Conservation (phyloP, 2,113 vertebrate genomes). For the Calyptomena viridis region DNA sequence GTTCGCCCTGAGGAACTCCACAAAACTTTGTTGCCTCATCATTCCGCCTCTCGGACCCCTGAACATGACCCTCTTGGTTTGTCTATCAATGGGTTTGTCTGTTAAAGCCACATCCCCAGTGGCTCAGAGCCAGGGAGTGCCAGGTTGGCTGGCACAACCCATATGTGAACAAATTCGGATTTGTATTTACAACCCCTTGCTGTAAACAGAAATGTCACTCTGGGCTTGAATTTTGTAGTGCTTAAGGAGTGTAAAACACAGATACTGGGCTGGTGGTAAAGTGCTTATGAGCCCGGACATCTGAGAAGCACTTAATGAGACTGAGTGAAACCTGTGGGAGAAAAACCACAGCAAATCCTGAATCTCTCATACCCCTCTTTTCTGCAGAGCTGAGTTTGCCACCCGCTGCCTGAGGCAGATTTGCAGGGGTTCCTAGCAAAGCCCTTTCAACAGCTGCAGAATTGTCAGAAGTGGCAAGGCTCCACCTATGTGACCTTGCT, state of each 20-base stretch:
- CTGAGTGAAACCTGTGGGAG: background rate
- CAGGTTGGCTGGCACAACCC: background rate
- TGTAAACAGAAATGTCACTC: background rate
- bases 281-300: background rate
- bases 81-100: background rate
- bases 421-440: background rate
- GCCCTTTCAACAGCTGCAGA: background rate
- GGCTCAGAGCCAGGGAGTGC: background rate
- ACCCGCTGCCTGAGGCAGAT: fast-evolving
- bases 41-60: no score
- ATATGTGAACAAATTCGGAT: background rate
- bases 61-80: no score
- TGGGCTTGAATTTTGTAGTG: background rate
- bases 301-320: background rate
- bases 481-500: background rate
- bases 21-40: no score
- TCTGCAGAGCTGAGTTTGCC: background rate
- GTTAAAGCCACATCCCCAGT: background rate
- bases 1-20: no score
- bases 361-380: background rate
- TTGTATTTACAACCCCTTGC: background rate
- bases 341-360: background rate
- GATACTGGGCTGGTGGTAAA: background rate
- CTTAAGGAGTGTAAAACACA: background rate
- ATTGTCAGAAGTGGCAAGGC: background rate